Percentiles rank a stretch among this genome's conserved stretches.
Conservation (phyloP, 2,113 vertebrate species). For the Anguilla rostrata region DNA sequence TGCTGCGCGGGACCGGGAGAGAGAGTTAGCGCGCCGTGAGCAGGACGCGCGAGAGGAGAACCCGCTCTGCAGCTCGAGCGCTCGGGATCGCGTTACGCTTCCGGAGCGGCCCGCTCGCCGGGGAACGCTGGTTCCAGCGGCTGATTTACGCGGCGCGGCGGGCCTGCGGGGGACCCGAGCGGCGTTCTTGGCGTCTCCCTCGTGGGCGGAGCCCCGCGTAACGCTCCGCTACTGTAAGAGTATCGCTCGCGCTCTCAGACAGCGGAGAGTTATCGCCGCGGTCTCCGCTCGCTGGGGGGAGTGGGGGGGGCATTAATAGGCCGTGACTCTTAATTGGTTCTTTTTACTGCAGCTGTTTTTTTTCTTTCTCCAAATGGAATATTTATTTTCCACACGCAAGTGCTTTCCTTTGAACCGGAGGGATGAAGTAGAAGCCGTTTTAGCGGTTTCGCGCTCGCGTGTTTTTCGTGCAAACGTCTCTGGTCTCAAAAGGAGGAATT, state of each 20-base stretch:
- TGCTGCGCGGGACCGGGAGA: constrained; percentile 62
- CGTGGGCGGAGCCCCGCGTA: neutral
- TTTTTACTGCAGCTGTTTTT: neutral
- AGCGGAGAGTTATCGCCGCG: constrained; percentile 23
- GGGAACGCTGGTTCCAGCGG: neutral
- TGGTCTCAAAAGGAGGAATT: constrained; percentile 17
- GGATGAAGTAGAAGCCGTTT: constrained; percentile 41
- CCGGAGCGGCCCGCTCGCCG: constrained; percentile 2
- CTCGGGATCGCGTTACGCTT: constrained; percentile 59
- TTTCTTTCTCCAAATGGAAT: constrained; percentile 35
- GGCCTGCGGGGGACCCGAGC: neutral
- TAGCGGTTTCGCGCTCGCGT: neutral
- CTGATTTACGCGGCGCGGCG: neutral
- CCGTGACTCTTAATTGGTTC: constrained; percentile 43
- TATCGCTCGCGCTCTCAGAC: neutral
- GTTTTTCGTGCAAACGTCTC: constrained; percentile 34
- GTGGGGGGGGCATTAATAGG: constrained; percentile 36
- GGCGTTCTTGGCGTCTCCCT: too few relatives aligned
- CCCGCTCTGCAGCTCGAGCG: constrained; percentile 60
- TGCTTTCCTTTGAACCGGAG: constrained; percentile 37
- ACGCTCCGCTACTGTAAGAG: neutral
- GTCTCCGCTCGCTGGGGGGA: constrained; percentile 24
- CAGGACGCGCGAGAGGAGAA: constrained; percentile 66
- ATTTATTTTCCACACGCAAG: constrained; percentile 42
- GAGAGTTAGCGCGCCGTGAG: constrained; percentile 69